phyloP scores from a whole-genome alignment of 2,888 invertebrate species.

The Gastracanthus pulcherrimus region DNA sequence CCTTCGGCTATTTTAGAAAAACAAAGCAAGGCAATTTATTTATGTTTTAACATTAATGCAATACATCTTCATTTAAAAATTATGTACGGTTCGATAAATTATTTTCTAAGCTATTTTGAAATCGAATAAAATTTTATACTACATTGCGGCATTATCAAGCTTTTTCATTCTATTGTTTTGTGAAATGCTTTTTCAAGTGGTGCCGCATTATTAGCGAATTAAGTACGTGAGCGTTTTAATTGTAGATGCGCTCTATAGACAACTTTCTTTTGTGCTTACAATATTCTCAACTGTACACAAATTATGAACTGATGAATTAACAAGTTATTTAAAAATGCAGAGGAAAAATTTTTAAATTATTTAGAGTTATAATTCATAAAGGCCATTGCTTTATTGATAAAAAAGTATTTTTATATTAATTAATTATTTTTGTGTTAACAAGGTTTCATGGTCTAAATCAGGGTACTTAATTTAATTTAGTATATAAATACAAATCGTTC shows the following conservation, averaged over 20 bases:
- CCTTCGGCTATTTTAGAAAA: conserved; percentile 6
- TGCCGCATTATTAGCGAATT: not conserved
- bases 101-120: not conserved
- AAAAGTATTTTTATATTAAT: no score
- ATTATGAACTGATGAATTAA: not conserved
- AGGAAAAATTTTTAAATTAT: not conserved
- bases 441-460: no score
- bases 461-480: no score
- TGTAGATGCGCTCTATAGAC: not conserved
- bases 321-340: not conserved
- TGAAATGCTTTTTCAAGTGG: not conserved
- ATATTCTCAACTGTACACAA: not conserved
- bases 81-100: not conserved
- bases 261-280: not conserved
- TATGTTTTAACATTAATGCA: not conserved
- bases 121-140: not conserved
- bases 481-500: no score
- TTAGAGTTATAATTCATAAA: no score
- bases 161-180: not conserved
- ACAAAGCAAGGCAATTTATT: conserved; percentile 11
- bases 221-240: not conserved
- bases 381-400: no score
- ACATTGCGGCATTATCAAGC: not conserved
- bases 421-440: no score
- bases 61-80: not conserved